These are phyloP conservation scores for Corvus hawaiiensis DNA, from an alignment of 2,113 vertebrate species.

Conservation along the genomic window DNA sequence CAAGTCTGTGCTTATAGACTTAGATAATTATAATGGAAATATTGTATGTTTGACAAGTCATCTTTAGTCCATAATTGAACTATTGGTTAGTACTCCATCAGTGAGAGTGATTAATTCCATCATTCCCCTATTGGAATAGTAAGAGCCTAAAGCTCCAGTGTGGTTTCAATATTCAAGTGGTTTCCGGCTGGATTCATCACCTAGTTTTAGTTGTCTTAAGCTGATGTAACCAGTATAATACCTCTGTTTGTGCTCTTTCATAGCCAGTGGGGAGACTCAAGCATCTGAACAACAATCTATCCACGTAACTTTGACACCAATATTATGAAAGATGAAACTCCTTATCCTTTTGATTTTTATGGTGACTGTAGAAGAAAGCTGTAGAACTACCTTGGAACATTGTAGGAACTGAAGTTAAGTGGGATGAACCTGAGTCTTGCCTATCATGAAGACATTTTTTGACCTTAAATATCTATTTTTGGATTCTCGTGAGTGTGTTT, in stretches of 20 bases:
- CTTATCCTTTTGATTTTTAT: not conserved
- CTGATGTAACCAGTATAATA: not conserved
- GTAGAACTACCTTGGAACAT: not conserved
- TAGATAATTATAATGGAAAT: not conserved
- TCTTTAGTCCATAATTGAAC: not conserved
- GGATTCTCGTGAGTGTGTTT: not conserved
- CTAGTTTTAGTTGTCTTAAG: not conserved
- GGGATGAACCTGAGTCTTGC: not conserved
- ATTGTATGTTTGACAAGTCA: not conserved
- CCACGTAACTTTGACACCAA: not conserved
- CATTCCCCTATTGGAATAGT: not conserved
- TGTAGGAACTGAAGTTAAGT: not conserved
- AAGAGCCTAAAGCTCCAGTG: not conserved
- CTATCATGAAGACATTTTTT: not conserved
- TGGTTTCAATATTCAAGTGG: not conserved
- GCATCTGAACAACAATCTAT: not conserved
- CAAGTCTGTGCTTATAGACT: not conserved
- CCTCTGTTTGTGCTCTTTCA: not conserved
- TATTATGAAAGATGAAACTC: not conserved
- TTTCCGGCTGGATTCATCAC: not conserved
- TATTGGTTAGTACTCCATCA: not conserved
- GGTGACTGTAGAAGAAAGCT: not conserved
- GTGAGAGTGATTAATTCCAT: not conserved
- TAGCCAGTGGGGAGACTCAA: not conserved
- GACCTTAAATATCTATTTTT: not conserved